Conservation (phyloP, 2,113 vertebrate genomes). For the Phalacrocorax pelagicus region DNA sequence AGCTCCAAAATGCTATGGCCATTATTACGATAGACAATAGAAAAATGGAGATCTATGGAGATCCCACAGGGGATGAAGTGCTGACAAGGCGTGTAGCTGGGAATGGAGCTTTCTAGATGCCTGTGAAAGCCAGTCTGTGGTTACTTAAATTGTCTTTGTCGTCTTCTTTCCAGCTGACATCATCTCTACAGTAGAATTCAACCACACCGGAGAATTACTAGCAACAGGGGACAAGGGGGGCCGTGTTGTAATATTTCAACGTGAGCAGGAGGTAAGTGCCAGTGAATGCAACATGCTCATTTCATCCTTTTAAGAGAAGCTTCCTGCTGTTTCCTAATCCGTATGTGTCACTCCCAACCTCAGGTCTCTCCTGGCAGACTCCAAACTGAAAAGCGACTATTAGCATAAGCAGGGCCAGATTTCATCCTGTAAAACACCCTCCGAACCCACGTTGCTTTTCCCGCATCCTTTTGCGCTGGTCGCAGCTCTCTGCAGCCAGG, state of each 20-base stretch:
- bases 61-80: background rate
- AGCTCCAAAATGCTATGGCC: background rate
- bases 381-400: conserved; percentile 31
- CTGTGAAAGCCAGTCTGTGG: conserved; percentile 50
- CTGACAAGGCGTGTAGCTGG: background rate
- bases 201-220: conserved; percentile 97
- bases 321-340: conserved; percentile 73
- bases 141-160: conserved; percentile 77
- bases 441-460: background rate
- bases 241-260: conserved; percentile 98
- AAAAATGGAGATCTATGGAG: background rate
- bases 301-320: conserved; percentile 65
- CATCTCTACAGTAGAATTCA: conserved; percentile 99
- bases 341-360: conserved; percentile 37
- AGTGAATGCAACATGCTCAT: conserved; percentile 63
- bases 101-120: conserved; percentile 35
- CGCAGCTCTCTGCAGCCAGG: background rate
- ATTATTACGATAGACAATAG: background rate
- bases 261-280: conserved; percentile 95
- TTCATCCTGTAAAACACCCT: background rate
- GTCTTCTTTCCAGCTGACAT: conserved; percentile 93
- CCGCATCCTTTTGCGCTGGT: background rate
- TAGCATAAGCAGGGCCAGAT: conserved; percentile 1
- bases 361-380: conserved; percentile 40
- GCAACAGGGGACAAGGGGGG: conserved; percentile 99